Base-by-base conservation (phyloP, 2,888 invertebrate species). In the Cryptophagus acutangulus region DNA sequence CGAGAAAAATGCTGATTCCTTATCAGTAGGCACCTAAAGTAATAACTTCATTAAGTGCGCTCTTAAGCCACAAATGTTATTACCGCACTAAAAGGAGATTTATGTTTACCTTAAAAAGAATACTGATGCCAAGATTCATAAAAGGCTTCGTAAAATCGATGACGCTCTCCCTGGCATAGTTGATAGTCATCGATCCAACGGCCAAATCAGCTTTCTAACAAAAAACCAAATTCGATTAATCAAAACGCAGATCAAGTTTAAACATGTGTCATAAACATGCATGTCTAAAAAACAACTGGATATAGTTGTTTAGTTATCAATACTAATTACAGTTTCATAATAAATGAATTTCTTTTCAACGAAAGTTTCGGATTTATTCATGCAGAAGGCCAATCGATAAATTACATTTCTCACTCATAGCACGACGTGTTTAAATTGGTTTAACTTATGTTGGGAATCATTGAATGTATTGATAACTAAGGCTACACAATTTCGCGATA, bases 121-220 rank as follows among this genome's bases (percentile, higher is more conserved):
- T 91, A 57, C 87, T 84, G 55, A 90, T 91, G 25, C 91, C 92
- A 13, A 91, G 75, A 67, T 89, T 90, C 84, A 92, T 88, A 71
- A 90, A 92, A 1, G 91, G 92, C 64, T 90, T 89, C 5, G 90
- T 90, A 65, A 92, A 92, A 70, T 91, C 90, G 52, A 92, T 87
- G 43, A 89, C 89, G 65, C 87, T 86, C 59, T 90, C 89, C 33
- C 92, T 72, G 16, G 87, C 85, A 65, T 89, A 90, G 60, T 87
- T 91, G 52, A 92, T 93, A 17, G 91, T 92, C 78, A 92, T 83
- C 2, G 90, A 87, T 4, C 87, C 89, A 14, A 91, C 87, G 1
- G 90, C 90, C 52, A 93, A 67, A 69, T 92, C 91, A 1, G 90
- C 90, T 72, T 84, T 85, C 88, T 86, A 69, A 30, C 67, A 69